Evolutionary conservation across 2,113 vertebrate genomes (phyloP), one percentile per base, ranked within the genome.

Genomic region (Upupa epops): DNA sequence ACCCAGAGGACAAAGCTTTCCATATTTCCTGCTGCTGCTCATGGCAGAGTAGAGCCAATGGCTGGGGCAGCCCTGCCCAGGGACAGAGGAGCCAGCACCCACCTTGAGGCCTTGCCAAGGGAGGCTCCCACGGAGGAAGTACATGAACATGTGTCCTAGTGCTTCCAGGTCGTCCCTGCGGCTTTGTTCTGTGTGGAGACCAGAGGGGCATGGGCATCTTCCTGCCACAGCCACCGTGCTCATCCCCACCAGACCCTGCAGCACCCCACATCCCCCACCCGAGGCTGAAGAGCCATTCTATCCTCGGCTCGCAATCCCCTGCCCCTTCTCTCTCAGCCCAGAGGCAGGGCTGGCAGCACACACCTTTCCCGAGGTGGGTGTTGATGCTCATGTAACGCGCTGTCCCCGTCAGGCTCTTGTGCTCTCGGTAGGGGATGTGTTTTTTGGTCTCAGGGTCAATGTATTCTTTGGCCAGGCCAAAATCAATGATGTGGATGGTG

Each of bases 391-490:
- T 99, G 96, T 99, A 99, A 86, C 99, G 98, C 2, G 99, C 99
- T 2, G 99, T 99, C 94, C 99, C 99, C 11, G 99, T 99, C 97
- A 99, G 97, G 98, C 99, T 99, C 98, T 99, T 99, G 98, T 99
- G 99, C 98, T 99, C 99, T 95, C 99, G 98, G 97, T 99, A 99
- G 4, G 99, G 99, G 98, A 99, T 99, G 98, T 99, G 99, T 98
- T 99, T 99, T 99, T 99, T 99, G 98, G 99, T 99, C 98, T 99
- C 99, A 0, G 99, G 99, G 97, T 99, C 99, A 29, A 99, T 99
- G 95, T 99, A 99, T 96, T 99, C 99, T 98, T 99, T 99, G 98
- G 99, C 99, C 97, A 99, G 98, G 97, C 99, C 99, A 92, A 99
- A 99, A 98, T 99, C 99, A 7, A 99, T 99, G 96, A 99, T 99